Conservation (phyloP, 2,797 vertebrate genomes). For the Mallotus villosus region DNA sequence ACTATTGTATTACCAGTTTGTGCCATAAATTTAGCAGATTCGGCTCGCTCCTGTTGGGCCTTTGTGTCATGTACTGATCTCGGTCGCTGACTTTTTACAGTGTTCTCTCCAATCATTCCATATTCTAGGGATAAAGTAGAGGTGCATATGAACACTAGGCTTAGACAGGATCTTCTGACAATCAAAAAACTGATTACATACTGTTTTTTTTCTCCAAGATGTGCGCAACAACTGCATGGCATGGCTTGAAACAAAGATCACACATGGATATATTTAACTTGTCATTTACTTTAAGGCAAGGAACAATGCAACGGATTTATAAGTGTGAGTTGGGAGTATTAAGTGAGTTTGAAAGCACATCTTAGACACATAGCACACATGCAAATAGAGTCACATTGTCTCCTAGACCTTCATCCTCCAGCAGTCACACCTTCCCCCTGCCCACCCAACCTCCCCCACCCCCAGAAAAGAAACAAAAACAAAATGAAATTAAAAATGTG, state of each 20-base stretch:
- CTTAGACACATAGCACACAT: constrained; percentile 82
- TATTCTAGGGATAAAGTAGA: constrained; percentile 99
- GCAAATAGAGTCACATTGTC: constrained; percentile 75
- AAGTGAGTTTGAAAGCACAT: constrained; percentile 80
- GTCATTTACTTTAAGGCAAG: constrained; percentile 71
- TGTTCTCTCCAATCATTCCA: constrained; percentile 99
- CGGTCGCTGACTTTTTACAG: constrained; percentile 99
- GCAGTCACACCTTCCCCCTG: constrained; percentile 50
- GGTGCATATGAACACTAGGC: constrained; percentile 96
- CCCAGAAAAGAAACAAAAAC: constrained; percentile 58
- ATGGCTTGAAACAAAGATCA: constrained; percentile 81
- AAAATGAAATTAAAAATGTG: constrained; percentile 79
- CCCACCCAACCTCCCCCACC: constrained; percentile 44
- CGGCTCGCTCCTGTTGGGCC: constrained; percentile 99
- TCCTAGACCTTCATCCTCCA: constrained; percentile 49
- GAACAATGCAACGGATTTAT: constrained; percentile 78
- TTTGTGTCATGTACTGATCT: constrained; percentile 99
- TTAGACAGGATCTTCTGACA: constrained; percentile 77
- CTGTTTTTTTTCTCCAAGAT: constrained; percentile 67
- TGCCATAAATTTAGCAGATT: constrained; percentile 99
- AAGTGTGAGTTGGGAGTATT: constrained; percentile 80
- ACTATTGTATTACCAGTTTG: constrained; percentile 99
- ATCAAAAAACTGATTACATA: constrained; percentile 73
- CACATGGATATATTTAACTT: constrained; percentile 71
- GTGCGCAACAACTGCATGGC: constrained; percentile 70